These are phyloP conservation scores for Synergus gifuensis DNA, from an alignment of 2,888 invertebrate species.

Conservation along the genomic window DNA sequence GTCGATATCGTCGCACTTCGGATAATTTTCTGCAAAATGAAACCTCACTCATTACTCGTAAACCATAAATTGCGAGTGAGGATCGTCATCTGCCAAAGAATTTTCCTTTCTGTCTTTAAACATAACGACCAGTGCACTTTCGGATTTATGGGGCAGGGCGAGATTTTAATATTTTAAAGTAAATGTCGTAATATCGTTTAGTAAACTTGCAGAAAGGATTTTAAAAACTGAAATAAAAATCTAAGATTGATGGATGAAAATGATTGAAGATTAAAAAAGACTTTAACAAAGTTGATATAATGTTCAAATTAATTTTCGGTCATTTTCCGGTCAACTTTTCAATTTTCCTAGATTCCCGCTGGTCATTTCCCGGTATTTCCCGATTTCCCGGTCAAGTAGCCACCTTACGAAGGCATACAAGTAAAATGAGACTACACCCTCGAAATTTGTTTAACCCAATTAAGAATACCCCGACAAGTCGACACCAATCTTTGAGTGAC, in stretches of 20 bases:
- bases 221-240: not conserved
- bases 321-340: too few relatives aligned
- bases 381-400: too few relatives aligned
- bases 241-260: not conserved
- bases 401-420: not conserved
- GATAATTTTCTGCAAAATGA: constrained; percentile 47
- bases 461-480: constrained; percentile 55
- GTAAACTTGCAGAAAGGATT: not conserved
- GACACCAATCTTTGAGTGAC: constrained; percentile 64
- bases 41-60: constrained; percentile 39
- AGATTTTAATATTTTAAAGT: constrained; percentile 54
- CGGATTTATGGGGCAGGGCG: constrained; percentile 19
- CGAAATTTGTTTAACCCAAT: constrained; percentile 69
- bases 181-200: constrained; percentile 57
- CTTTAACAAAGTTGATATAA: too few relatives aligned
- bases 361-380: too few relatives aligned
- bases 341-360: too few relatives aligned
- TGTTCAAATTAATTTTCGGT: too few relatives aligned
- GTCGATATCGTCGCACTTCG: constrained; percentile 34
- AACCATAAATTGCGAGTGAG: constrained; percentile 40
- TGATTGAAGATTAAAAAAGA: not conserved
- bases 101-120: constrained; percentile 44
- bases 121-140: constrained; percentile 15
- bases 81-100: constrained; percentile 46
- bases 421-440: constrained; percentile 31